A percentile compares a stretch with the other conserved stretches of the same genome.
phyloP scores from a whole-genome alignment of 92 coral and sea anemone species.

The Epizoanthus ramosus region DNA sequence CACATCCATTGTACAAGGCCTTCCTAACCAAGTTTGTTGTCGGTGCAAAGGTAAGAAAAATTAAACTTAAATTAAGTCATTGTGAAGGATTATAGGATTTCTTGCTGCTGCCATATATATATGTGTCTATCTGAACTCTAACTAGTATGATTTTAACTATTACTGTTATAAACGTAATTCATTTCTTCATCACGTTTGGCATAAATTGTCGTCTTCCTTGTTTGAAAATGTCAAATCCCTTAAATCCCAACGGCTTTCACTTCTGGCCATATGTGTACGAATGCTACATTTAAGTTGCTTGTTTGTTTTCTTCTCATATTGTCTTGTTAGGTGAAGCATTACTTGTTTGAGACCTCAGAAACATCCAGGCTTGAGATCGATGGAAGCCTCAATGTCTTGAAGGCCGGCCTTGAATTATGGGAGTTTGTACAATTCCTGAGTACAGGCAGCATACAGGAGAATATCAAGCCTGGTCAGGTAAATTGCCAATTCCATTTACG shows the following conservation, averaged over 20 bases:
- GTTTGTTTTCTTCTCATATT: too few species aligned
- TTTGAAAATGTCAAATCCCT: too few species aligned
- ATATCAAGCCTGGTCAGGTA: slow-evolving; percentile 67
- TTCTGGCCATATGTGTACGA: too few species aligned
- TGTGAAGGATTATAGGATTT: too few species aligned
- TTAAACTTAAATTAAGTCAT: too few species aligned
- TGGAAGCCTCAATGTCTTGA: slow-evolving; percentile 56
- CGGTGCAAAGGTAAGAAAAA: slow-evolving; percentile 47
- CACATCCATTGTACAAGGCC: slow-evolving; percentile 43
- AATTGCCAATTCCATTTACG: too few species aligned
- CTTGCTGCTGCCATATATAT: too few species aligned
- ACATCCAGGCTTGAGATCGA: slow-evolving; percentile 42
- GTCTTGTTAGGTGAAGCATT: slow-evolving; percentile 58
- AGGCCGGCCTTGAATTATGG: slow-evolving; percentile 64
- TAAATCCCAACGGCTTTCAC: too few species aligned
- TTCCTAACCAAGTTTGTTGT: slow-evolving; percentile 60
- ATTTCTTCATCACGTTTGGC: neutral
- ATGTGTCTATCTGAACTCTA: too few species aligned
- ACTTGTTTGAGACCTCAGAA: slow-evolving; percentile 50
- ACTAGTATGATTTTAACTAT: too few species aligned
- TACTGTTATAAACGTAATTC: too few species aligned
- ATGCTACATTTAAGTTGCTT: too few species aligned
- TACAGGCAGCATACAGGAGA: slow-evolving; percentile 60
- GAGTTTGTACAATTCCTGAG: slow-evolving; percentile 69
- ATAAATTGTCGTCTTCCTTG: neutral